Evolutionary conservation across 2,797 vertebrate genomes (phyloP).

Genomic region (Botia almorhae): DNA sequence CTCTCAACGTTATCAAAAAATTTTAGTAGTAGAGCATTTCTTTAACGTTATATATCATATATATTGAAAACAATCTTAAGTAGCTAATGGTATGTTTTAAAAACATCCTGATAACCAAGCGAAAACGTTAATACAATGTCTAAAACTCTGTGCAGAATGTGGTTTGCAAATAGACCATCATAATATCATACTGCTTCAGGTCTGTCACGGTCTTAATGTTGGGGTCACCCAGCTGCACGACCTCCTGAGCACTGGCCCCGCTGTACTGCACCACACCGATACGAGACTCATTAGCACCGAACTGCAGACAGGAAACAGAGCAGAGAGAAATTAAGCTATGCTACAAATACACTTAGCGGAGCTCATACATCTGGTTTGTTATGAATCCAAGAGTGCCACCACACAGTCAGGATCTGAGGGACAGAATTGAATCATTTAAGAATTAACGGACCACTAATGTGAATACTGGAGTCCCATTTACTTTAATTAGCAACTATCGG

Average conservation of each 20-base stretch:
- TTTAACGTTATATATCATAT: too few species aligned
- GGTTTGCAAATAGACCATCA: neutral
- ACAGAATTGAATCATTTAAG: neutral
- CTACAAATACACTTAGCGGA: neutral
- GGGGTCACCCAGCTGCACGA: constrained; percentile 74
- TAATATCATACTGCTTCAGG: constrained; percentile 86
- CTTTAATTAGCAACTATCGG: too few species aligned
- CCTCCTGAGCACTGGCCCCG: constrained; percentile 85
- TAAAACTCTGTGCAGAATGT: neutral
- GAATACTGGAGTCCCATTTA: neutral
- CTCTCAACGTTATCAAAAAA: too few species aligned
- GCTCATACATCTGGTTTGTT: neutral
- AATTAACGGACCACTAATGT: neutral
- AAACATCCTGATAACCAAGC: too few species aligned
- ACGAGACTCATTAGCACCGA: constrained; percentile 82
- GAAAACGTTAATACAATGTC: too few species aligned
- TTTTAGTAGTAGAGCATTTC: too few species aligned
- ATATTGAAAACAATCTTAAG: too few species aligned
- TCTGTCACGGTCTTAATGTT: constrained; percentile 70
- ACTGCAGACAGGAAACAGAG: constrained; percentile 72
- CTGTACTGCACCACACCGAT: constrained; percentile 97
- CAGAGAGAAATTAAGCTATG: neutral
- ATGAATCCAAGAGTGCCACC: neutral
- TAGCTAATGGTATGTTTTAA: too few species aligned
- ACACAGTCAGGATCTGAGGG: neutral